phyloP scores from a whole-genome alignment of 1,140 invertebrate genomes.

The Trichomalopsis sarcophagae region DNA sequence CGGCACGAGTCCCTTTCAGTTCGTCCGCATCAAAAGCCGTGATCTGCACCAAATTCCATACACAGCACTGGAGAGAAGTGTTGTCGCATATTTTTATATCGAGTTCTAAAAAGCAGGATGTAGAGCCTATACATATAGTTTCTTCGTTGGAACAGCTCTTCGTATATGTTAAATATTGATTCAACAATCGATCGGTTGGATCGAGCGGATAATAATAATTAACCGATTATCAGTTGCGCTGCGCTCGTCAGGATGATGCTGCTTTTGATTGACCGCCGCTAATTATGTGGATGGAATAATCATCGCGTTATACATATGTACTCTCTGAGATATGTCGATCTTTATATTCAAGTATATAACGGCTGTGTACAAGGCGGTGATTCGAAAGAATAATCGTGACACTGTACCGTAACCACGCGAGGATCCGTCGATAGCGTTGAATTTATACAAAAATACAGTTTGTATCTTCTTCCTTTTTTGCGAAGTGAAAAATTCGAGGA shows the following conservation, averaged over 20 bases:
- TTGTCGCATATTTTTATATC: not conserved
- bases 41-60: not conserved
- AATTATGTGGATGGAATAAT: not conserved
- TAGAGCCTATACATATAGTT: not conserved
- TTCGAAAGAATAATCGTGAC: not conserved
- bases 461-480: not conserved
- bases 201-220: not conserved
- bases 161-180: not conserved
- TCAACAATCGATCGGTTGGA: not conserved
- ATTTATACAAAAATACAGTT: not conserved
- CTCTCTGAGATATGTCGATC: not conserved
- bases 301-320: not conserved
- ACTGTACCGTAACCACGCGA: not conserved
- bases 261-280: not conserved
- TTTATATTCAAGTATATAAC: not conserved
- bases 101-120: too few relatives aligned
- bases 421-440: not conserved
- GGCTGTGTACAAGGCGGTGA: not conserved
- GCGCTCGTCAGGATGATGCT: not conserved
- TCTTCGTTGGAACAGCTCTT: too few relatives aligned
- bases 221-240: not conserved
- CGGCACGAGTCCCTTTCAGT: not conserved
- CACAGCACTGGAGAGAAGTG: slow-evolving; percentile 12
- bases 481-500: not conserved
- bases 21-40: not conserved